These are phyloP conservation scores for Chrysochloris asiatica DNA, from an alignment of 2,113 vertebrate genomes.

Conservation along the genomic window DNA sequence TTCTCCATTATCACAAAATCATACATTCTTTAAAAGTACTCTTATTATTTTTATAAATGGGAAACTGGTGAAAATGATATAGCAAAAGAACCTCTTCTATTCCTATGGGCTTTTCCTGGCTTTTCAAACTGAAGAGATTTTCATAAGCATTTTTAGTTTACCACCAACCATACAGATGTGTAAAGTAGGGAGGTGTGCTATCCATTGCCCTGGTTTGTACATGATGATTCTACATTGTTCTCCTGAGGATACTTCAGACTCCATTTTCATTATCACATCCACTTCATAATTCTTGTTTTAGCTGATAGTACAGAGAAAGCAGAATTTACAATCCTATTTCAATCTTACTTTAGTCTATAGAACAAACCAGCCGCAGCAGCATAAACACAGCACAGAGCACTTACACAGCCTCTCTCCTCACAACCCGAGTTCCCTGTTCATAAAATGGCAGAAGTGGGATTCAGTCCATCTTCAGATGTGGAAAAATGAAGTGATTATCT, in stretches of 20 bases:
- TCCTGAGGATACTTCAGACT: conserved; percentile 48
- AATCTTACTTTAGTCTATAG: conserved; percentile 27
- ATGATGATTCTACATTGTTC: conserved; percentile 9
- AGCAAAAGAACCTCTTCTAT: neutral
- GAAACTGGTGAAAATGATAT: neutral
- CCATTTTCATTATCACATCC: conserved; percentile 48
- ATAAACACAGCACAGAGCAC: neutral
- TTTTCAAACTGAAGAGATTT: conserved; percentile 9
- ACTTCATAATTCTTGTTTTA: conserved; percentile 55
- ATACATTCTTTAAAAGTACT: neutral
- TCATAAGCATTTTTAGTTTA: neutral
- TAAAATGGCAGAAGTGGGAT: conserved; percentile 33
- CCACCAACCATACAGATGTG: neutral
- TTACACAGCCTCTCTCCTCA: neutral
- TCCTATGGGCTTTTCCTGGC: neutral
- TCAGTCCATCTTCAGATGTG: neutral
- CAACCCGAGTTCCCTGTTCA: neutral
- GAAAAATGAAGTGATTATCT: neutral
- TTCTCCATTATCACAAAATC: neutral
- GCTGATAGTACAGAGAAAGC: neutral
- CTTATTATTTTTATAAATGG: neutral
- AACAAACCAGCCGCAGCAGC: conserved; percentile 2
- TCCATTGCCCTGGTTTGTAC: neutral
- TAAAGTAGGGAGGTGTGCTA: neutral
- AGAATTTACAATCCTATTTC: conserved; percentile 15